A percentile compares a stretch with the other conserved stretches of the same genome.
These are phyloP conservation scores for Phasianus colchicus DNA, from an alignment of 2,113 vertebrate genomes.

Conservation along the genomic window DNA sequence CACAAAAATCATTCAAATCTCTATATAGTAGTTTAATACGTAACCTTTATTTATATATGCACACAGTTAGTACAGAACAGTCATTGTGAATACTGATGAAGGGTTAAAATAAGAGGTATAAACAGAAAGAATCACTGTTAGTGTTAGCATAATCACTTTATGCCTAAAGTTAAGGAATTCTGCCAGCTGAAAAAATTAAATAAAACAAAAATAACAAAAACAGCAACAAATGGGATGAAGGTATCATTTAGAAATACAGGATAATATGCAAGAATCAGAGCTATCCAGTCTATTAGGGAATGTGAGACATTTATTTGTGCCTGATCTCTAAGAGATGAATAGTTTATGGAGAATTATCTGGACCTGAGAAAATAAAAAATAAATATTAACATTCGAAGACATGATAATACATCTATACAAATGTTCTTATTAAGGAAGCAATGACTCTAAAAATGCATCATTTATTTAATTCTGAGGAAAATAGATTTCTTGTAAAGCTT, in stretches of 20 bases:
- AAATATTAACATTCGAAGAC: neutral
- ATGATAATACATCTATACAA: neutral
- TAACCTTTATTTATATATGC: neutral
- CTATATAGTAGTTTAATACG: neutral
- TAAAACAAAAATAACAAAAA: neutral
- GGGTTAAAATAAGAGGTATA: neutral
- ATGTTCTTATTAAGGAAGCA: neutral
- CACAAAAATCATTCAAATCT: neutral
- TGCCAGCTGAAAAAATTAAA: neutral
- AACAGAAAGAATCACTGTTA: neutral
- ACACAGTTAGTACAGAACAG: neutral
- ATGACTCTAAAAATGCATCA: neutral
- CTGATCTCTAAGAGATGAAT: neutral
- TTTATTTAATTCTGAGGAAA: neutral
- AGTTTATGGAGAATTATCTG: neutral
- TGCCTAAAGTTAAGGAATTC: neutral
- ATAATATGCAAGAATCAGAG: neutral
- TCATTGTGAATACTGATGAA: neutral
- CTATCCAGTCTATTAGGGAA: neutral
- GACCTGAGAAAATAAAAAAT: neutral
- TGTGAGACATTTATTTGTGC: neutral
- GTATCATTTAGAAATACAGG: neutral
- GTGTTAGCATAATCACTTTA: neutral
- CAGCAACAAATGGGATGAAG: neutral
- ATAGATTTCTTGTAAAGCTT: neutral